Base-by-base conservation (phyloP, 2,113 vertebrate genomes). In the Pogonocichla stellata region DNA sequence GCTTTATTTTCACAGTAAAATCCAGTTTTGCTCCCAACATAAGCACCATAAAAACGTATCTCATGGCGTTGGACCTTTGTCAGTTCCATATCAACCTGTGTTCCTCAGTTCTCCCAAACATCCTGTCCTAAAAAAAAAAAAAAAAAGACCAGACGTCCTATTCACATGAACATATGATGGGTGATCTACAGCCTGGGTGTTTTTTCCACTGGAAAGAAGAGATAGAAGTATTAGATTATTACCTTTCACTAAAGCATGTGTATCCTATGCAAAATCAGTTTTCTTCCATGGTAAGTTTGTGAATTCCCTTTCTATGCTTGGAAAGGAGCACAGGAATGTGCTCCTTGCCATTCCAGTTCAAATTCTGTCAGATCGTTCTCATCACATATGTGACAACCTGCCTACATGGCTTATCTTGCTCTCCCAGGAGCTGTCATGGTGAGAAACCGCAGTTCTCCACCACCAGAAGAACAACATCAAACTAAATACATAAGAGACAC, bases 1-100 rank as follows among this genome's bases (percentile, higher is more conserved):
- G 58, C 57, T 89, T 93, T 65, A 65, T 82, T 96, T 86, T 91
- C 50, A 80, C 60, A 79, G n/a, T 60, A 69, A 74, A 90, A 71
- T 40, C 51, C 9, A 24, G 58, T 23, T 91, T 92, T 91, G 36
- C 57, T 93, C 67, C 65, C 64, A 50, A 26, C 4, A 3, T 45
- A 91, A 92, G 85, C 72, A 54, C 64, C 14, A 29, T 29, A 57
- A 67, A 38, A 58, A 79, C 0, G 1, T n/a, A 81, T 88, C 88
- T 78, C 20, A 42, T 26, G 38, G 74, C 51, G 15, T 3, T 56
- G 58, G 61, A 86, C 24, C 61, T 86, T 77, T 91, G 65, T 73
- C 43, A 56, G 48, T 57, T 80, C 65, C 38, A 19, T 6, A 70
- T 57, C 34, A 92, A 29, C 10, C 57, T 28, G 10, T 31, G 61